Base-by-base conservation (phyloP, 2,888 invertebrate genomes). In the Stenichneumon culpator region DNA sequence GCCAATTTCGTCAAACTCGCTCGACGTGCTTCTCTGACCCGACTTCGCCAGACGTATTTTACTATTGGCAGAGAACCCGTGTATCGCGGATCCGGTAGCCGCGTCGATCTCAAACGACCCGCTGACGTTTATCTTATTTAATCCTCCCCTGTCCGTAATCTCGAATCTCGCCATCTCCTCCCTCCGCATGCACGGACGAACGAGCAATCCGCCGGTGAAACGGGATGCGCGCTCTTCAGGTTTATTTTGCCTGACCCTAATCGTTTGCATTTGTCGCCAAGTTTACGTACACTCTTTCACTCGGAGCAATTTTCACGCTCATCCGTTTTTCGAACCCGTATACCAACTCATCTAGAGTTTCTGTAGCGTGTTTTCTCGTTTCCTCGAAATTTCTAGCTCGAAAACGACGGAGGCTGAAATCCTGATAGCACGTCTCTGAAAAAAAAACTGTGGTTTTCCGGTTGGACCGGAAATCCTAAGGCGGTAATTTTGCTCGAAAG, bases 371-470 rank as follows among this genome's bases (percentile, higher is more conserved):
- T 74, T 67, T 63, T 63, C 44, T 19, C 75, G 75, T 83, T 73
- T 70, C 63, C 74, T 83, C 72, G 22, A 74, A 86, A 80, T 87
- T 81, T 82, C 77, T 60, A 63, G 39, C 54, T 4, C n/a, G 68
- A 54, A 67, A 22, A 54, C 68, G 68, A 36, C n/a, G 6, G 16
- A 70, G 2, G 25, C 28, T 74, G 65, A 32, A 52, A 72, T 36
- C n/a, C 16, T 6, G 16, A 63, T n/a, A 3, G 25, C n/a, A 1
- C n/a, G 52, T 5, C 16, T 52, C 52, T 3, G 39, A 39, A 39
- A 39, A 14, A 3, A 16, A 50, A 52, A 52, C n/a, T n/a, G 52
- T 19, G 7, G 7, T 9, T 16, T 54, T 54, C 19, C 52, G 3
- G 7, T 54, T 4, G 44, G 1, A 47, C 44, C 44, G 44, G 44